These are phyloP conservation scores for Muscidifurax raptorellus DNA, from an alignment of 1,140 invertebrate species.

Conservation along the genomic window DNA sequence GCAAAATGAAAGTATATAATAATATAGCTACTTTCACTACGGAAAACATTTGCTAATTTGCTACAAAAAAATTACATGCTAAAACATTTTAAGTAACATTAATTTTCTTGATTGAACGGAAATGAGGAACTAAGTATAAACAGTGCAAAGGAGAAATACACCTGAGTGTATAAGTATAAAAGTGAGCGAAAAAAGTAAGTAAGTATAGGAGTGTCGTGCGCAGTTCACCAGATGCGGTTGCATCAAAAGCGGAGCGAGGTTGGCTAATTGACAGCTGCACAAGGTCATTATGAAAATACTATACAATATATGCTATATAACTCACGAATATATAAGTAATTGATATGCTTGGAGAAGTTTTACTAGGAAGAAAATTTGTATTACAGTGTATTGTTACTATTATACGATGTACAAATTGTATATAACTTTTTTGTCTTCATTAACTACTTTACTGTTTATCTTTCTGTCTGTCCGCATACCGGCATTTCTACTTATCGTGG, in stretches of 20 bases:
- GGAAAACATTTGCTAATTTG: background rate
- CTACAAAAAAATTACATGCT: too few species aligned
- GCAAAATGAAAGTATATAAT: background rate
- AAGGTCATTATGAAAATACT: conserved; percentile 40
- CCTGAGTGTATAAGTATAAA: background rate
- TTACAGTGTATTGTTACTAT: too few species aligned
- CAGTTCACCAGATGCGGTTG: background rate
- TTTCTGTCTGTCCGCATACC: background rate
- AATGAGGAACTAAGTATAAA: background rate
- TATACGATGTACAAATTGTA: too few species aligned
- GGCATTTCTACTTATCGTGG: background rate
- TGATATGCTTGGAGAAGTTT: background rate
- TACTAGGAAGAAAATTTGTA: too few species aligned
- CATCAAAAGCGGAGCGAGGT: conserved; percentile 41
- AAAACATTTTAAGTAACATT: background rate
- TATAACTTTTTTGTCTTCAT: too few species aligned
- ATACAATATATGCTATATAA: background rate
- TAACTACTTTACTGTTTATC: background rate
- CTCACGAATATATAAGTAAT: background rate
- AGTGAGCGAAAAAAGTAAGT: conserved; percentile 3
- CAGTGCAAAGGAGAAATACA: background rate
- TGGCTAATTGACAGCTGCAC: background rate
- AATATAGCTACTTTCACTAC: background rate
- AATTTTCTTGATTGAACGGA: background rate
- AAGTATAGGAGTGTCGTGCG: conserved; percentile 33